Base-by-base conservation (phyloP, 2,797 vertebrate species). In the Loriculus beryllinus region DNA sequence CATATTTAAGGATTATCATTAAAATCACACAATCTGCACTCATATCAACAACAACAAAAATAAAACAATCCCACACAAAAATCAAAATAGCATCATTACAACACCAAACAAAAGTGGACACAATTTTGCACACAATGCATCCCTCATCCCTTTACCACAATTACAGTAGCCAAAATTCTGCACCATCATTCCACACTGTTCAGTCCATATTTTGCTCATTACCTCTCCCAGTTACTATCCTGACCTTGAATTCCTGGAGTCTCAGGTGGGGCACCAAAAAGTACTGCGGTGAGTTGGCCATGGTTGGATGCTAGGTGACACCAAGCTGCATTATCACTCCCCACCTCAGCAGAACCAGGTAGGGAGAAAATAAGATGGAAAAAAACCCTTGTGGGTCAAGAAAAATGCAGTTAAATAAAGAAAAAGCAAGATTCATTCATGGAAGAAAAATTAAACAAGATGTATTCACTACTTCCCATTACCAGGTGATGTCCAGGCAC, bases 311-410 rank as follows among this genome's bases (percentile, higher is more conserved):
- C 31, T 33, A 62, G n/a, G 42, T 45, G n/a, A 33, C 37, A 68
- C 17, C 18, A 25, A 77, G 40, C 14, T 0, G 3, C 16, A 47
- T 31, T 20, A 3, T 54, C 40, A n/a, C 45, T 52, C 13, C 31
- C 16, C 18, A 14, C 29, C 21, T 54, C 23, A 60, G 51, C n/a
- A 60, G 16, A 14, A 39, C 51, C 47, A 10, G 26, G 31, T 25
- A 62, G 20, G 43, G 2, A 69, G 33, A 40, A 68, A 69, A 48
- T 9, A 35, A 29, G 31, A 57, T 5, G 17, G 33, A n/a, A 56
- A 70, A 65, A 20, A 1, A 0, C 2, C 4, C 10, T 10, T 26
- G 8, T 40, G 26, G 16, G 19, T 75, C 29, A 63, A 79, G 22
- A 64, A 14, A 42, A 74, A 84, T 43, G 33, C 43, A 74, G 29